phyloP scores from a whole-genome alignment of 2,888 invertebrate genomes.

The Suillia variegata region DNA sequence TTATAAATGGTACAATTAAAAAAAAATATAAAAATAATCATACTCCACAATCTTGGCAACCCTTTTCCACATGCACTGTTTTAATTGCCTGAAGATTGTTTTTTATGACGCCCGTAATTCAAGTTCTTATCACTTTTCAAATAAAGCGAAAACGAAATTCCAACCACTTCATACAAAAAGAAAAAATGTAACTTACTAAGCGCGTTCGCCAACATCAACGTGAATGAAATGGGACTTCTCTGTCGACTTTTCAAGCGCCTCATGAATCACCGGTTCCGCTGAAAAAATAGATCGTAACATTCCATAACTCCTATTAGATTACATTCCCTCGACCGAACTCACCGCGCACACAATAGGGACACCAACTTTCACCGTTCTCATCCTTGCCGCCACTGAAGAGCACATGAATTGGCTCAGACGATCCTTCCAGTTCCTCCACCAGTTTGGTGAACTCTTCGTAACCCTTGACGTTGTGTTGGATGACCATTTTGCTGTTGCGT shows the following conservation, averaged over 20 bases:
- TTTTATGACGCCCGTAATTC: too few relatives aligned
- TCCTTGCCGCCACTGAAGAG: conserved; percentile 60
- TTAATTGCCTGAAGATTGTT: too few relatives aligned
- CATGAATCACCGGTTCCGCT: conserved; percentile 81
- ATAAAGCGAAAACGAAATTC: too few relatives aligned
- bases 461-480: conserved; percentile 59
- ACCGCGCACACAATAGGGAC: conserved; percentile 86
- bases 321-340: too few relatives aligned
- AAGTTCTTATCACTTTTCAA: too few relatives aligned
- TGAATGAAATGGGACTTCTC: conserved; percentile 72
- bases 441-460: conserved; percentile 60
- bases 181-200: conserved; percentile 74
- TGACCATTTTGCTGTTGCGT: conserved; percentile 52
- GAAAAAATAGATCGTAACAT: conserved; percentile 40
- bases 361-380: conserved; percentile 80
- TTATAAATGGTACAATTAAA: too few relatives aligned
- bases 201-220: conserved; percentile 78
- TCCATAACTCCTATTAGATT: conserved; percentile 2
- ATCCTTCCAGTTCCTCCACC: conserved; percentile 54
- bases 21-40: too few relatives aligned
- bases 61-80: too few relatives aligned
- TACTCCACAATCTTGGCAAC: too few relatives aligned
- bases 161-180: too few relatives aligned
- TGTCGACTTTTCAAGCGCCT: conserved; percentile 68
- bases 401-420: conserved; percentile 55